Evolutionary conservation across 2,888 invertebrate species (phyloP).

Genomic region (Xiphydria camelus): DNA sequence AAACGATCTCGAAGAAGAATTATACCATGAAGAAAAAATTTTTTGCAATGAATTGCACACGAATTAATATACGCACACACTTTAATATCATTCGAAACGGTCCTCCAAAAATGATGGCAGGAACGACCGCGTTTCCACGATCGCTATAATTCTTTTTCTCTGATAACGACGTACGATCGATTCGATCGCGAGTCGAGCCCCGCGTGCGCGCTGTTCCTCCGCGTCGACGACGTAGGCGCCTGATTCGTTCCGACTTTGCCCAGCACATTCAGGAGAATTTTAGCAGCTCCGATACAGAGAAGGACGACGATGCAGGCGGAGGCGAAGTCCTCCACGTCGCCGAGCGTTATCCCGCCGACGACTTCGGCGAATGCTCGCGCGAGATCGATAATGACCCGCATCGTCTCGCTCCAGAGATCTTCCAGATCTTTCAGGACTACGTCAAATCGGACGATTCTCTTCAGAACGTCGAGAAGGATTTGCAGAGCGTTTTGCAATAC

Average conservation of each 20-base stretch:
- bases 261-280: slow-evolving; percentile 29
- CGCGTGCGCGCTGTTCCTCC: no score
- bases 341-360: slow-evolving; percentile 38
- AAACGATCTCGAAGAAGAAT: no score
- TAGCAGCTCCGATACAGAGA: slow-evolving; percentile 39
- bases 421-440: no score
- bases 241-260: slow-evolving; percentile 25
- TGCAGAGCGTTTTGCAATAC: no score
- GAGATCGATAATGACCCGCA: slow-evolving; percentile 44
- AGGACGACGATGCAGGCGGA: slow-evolving; percentile 43
- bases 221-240: neutral
- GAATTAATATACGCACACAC: no score
- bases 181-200: no score
- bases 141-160: neutral
- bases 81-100: no score
- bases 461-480: neutral
- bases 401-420: slow-evolving; percentile 41
- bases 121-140: neutral
- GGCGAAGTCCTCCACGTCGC: slow-evolving; percentile 47
- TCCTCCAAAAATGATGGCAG: no score
- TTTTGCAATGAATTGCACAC: no score
- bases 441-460: no score
- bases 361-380: slow-evolving; percentile 41
- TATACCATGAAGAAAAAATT: no score
- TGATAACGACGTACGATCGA: neutral